These are phyloP conservation scores for Lochmaea crataegi DNA, from an alignment of 2,888 invertebrate genomes.

Conservation along the genomic window DNA sequence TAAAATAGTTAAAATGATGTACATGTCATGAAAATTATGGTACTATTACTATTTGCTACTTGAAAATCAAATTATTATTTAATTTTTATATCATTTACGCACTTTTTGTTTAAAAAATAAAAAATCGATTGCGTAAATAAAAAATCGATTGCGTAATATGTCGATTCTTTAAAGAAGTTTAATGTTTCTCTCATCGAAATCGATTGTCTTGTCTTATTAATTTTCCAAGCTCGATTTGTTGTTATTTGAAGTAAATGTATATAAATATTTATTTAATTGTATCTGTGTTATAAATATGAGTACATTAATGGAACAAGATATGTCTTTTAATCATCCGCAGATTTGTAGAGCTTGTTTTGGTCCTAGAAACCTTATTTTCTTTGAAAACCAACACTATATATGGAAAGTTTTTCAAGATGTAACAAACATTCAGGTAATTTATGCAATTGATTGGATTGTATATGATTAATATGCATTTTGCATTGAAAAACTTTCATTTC, in stretches of 20 bases:
- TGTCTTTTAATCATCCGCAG: slow-evolving; percentile 13
- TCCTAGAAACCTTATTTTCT: slow-evolving; percentile 8
- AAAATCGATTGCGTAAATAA: no score
- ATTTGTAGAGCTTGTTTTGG: slow-evolving; percentile 16
- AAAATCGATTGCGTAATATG: no score
- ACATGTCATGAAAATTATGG: no score
- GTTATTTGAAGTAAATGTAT: neutral
- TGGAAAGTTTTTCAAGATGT: slow-evolving; percentile 11
- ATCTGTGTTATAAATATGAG: slow-evolving; percentile 5
- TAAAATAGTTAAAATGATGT: no score
- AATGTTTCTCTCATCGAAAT: no score
- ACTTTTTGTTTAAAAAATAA: no score
- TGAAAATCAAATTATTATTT: no score
- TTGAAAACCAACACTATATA: slow-evolving; percentile 15
- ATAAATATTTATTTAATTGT: neutral
- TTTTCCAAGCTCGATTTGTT: no score
- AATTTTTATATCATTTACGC: no score
- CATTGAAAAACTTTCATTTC: neutral
- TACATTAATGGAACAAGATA: slow-evolving; percentile 4
- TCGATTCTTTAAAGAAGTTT: no score
- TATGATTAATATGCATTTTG: neutral
- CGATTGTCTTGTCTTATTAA: no score
- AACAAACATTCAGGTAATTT: slow-evolving; percentile 16
- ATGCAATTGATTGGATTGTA: neutral
- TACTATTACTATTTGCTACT: no score